phyloP scores from a whole-genome alignment of 2,888 invertebrate species.

The Palloptera scutellata region DNA sequence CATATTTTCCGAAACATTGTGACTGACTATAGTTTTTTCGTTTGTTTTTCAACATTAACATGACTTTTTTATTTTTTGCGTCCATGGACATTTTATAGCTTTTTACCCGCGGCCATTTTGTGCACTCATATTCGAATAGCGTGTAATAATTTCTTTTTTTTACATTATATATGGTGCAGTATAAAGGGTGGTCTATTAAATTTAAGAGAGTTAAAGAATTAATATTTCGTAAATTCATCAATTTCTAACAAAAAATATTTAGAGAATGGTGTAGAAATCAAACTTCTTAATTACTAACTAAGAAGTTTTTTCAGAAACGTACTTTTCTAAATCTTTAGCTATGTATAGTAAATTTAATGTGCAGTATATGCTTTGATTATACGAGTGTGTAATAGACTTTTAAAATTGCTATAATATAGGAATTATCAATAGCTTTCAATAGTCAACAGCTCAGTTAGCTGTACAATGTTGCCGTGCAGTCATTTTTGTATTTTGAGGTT shows the following conservation, averaged over 20 bases:
- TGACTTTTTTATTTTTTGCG: not conserved
- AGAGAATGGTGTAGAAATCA: too few species aligned
- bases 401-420: not conserved
- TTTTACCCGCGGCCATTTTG: not conserved
- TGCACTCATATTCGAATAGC: constrained; percentile 1
- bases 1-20: too few species aligned
- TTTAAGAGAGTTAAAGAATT: too few species aligned
- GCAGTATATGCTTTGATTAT: constrained; percentile 5
- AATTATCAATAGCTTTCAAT: not conserved
- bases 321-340: too few species aligned
- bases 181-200: too few species aligned
- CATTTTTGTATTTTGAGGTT: constrained; percentile 15
- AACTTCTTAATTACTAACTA: too few species aligned
- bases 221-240: too few species aligned
- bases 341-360: too few species aligned
- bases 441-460: not conserved
- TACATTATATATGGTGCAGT: too few species aligned
- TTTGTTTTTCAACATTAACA: not conserved
- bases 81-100: not conserved
- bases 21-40: not conserved
- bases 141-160: not conserved
- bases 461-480: not conserved
- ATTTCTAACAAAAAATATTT: too few species aligned
- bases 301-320: too few species aligned
- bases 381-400: not conserved